Conservation (phyloP, 2,888 invertebrate genomes). For the Beris chalybata region DNA sequence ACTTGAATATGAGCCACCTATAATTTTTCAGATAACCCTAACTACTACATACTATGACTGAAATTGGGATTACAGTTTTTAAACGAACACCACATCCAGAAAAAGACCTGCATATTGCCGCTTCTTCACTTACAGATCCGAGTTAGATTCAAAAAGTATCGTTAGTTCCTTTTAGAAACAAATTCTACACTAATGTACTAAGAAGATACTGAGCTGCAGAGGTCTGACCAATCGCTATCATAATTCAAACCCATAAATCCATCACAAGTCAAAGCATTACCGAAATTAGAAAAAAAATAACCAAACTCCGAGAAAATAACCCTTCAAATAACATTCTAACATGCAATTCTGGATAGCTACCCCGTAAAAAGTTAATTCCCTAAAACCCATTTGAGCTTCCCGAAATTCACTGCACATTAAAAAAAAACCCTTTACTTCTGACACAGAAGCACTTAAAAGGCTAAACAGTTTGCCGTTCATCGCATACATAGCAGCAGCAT, state of each 20-base stretch:
- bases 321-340: slow-evolving; percentile 27
- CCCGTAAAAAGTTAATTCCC: slow-evolving; percentile 16
- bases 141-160: too few species aligned
- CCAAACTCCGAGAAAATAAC: slow-evolving; percentile 18
- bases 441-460: slow-evolving; percentile 31
- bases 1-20: too few species aligned
- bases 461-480: slow-evolving; percentile 30
- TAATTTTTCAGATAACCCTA: too few species aligned
- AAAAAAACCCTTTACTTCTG: slow-evolving; percentile 23
- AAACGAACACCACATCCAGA: too few species aligned
- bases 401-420: slow-evolving; percentile 21
- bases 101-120: too few species aligned
- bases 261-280: slow-evolving; percentile 27
- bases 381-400: slow-evolving; percentile 30
- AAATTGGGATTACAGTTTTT: too few species aligned
- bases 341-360: slow-evolving; percentile 19
- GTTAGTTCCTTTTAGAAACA: too few species aligned
- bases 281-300: slow-evolving; percentile 15
- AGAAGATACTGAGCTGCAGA: too few species aligned
- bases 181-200: too few species aligned
- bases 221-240: too few species aligned
- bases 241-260: slow-evolving; percentile 6
- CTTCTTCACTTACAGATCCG: too few species aligned
- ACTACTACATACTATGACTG: too few species aligned
- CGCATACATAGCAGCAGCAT: slow-evolving; percentile 15